Base-by-base conservation (phyloP, 1,140 invertebrate species). In the Brachionus rotundiformis region DNA sequence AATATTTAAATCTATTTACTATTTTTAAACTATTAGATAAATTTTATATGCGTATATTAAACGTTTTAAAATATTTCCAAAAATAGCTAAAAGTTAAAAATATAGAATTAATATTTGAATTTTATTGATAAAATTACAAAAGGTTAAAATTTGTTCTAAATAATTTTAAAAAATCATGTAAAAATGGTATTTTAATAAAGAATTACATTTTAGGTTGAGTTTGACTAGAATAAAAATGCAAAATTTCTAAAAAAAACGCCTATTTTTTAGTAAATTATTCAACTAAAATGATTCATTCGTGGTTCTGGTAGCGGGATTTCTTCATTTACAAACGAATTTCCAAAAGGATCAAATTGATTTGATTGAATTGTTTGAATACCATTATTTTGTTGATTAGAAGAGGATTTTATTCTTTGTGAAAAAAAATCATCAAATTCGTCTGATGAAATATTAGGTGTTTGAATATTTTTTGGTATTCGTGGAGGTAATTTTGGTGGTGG, bases 261-360 rank as follows among this genome's bases (percentile, higher is more conserved):
- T 16, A 68, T 8, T 68, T 63, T 63, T 31, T 63, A 23, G n/a
- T 13, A 11, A n/a, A 33, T 4, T 3, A 16, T 16, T 68, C 36
- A 68, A 68, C 63, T 68, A 73, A 73, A 73, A 73, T 73, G 68
- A 27, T 44, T 73, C 68, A 73, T 73, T 47, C 68, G 25, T n/a
- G 68, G 68, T 1, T 36, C 36, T 3, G 68, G 68, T 73, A 73
- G 36, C 19, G 68, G 36, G 16, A 33, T 25, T 73, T 73, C 68
- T 25, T 41, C 23, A 31, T 41, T 29, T 10, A 73, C 36, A 73
- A 47, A 73, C 10, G 68, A 73, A 73, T 41, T 41, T 25, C 36
- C 68, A 44, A 73, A 73, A n/a, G 68, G 68, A 73, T 73, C 68
- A 44, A 73, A 73, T 11, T 11, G 4, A 39, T 71, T 71, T 6